Conservation (phyloP, 2,113 vertebrate species). For the Amphiprion percula region DNA sequence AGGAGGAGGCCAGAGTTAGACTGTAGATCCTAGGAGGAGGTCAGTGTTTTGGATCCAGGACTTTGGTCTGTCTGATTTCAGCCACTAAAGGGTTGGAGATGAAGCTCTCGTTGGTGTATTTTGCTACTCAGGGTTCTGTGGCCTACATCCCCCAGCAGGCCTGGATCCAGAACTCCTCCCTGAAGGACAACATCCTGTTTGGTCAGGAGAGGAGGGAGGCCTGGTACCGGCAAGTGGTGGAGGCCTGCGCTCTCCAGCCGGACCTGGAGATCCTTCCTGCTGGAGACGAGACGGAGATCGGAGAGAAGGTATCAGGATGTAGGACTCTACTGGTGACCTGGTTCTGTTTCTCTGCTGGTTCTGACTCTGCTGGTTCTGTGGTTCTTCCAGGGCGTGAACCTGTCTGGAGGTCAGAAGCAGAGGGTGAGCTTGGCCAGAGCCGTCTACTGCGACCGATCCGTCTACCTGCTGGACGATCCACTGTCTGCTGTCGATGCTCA, state of each 20-base stretch:
- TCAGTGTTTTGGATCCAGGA: too few species aligned
- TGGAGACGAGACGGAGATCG: constrained; percentile 93
- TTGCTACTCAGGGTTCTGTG: constrained; percentile 87
- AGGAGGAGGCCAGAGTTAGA: too few species aligned
- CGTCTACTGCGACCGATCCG: constrained; percentile 88
- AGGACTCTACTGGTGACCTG: too few species aligned
- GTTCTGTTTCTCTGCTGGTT: too few species aligned
- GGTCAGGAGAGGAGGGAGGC: constrained; percentile 85
- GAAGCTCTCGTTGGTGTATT: too few species aligned
- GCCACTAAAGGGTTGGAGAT: too few species aligned
- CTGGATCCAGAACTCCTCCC: constrained; percentile 96
- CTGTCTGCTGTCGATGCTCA: constrained; percentile 95
- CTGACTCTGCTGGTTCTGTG: neutral
- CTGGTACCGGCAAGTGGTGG: constrained; percentile 88
- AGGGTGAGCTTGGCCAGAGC: constrained; percentile 94
- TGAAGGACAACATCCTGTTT: constrained; percentile 92
- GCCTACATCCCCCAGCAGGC: constrained; percentile 97
- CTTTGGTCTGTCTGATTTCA: too few species aligned
- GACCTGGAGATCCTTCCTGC: constrained; percentile 93
- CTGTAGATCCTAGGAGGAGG: too few species aligned
- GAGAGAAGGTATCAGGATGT: constrained; percentile 90
- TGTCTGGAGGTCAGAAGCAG: constrained; percentile 97
- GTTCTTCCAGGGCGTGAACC: constrained; percentile 90
- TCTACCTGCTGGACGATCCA: constrained; percentile 94
- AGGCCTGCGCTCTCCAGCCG: constrained; percentile 91